These are phyloP conservation scores for Tachuris rubrigastra DNA, from an alignment of 2,113 vertebrate species.

Conservation along the genomic window DNA sequence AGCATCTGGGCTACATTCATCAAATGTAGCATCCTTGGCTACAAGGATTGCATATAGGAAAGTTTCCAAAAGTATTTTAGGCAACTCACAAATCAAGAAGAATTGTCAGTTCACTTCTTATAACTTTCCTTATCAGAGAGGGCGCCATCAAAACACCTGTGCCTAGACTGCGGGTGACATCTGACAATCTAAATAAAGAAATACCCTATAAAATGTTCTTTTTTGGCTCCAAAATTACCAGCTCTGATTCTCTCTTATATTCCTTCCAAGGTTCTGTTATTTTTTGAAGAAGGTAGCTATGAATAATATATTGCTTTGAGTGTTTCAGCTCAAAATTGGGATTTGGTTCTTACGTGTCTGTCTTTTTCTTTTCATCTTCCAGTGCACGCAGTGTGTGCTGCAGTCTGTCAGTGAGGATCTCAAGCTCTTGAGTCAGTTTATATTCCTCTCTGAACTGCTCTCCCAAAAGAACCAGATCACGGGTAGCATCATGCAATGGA, in stretches of 20 bases:
- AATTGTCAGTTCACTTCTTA: background rate
- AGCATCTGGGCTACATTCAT: background rate
- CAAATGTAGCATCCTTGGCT: background rate
- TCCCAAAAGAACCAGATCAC: slow-evolving; percentile 95
- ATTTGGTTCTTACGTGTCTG: slow-evolving; percentile 86
- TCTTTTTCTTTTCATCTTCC: slow-evolving; percentile 99
- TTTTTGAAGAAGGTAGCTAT: background rate
- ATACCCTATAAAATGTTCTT: background rate
- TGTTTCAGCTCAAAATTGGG: background rate
- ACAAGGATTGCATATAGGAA: background rate
- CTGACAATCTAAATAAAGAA: slow-evolving; percentile 16
- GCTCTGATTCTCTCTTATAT: background rate
- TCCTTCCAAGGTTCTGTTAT: background rate
- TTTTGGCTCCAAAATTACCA: background rate
- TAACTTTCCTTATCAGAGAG: background rate
- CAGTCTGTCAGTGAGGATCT: slow-evolving; percentile 95
- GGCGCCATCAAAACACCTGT: background rate
- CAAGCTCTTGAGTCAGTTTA: slow-evolving; percentile 95
- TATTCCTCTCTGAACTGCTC: slow-evolving; percentile 99
- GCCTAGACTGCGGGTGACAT: background rate
- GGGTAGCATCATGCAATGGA: slow-evolving; percentile 94
- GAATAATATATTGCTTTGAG: slow-evolving; percentile 12
- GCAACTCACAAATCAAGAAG: background rate
- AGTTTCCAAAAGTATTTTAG: background rate
- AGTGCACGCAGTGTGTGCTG: slow-evolving; percentile 94